Evolutionary conservation across 2,888 invertebrate genomes (phyloP).

Genomic region (Pristionchus arcanus): DNA sequence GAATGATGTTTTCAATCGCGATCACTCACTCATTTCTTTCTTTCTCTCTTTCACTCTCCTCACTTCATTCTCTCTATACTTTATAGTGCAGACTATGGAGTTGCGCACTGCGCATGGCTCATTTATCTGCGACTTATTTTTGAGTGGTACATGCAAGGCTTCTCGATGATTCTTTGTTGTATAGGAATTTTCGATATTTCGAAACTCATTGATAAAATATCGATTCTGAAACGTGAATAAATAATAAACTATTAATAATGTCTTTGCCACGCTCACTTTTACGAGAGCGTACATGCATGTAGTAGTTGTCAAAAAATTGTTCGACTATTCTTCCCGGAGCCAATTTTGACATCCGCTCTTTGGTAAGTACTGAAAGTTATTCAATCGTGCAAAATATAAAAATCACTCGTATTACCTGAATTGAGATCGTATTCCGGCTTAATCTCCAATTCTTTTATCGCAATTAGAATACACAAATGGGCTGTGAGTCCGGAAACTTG

Average conservation of each 20-base stretch:
- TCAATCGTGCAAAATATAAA: background rate
- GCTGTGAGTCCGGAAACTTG: background rate
- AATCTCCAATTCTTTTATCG: background rate
- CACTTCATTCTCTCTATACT: background rate
- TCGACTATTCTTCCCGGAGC: background rate
- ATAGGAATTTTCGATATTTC: no score
- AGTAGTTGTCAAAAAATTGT: background rate
- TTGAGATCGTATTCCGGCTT: background rate
- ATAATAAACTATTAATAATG: no score
- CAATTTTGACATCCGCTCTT: background rate
- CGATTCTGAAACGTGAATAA: no score
- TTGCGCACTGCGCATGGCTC: background rate
- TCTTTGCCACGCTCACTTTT: background rate
- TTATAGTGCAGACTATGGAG: background rate
- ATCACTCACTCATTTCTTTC: background rate
- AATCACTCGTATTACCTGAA: background rate
- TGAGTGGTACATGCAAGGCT: no score
- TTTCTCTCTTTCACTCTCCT: background rate
- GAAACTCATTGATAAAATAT: no score
- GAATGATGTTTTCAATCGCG: background rate
- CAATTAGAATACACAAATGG: background rate
- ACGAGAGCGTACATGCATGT: background rate
- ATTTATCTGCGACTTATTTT: background rate
- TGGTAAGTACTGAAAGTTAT: background rate
- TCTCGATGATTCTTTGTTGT: no score